Evolutionary conservation across 2,113 vertebrate genomes (phyloP), one percentile per base, ranked within the genome.

Genomic region (Leiothrix lutea): DNA sequence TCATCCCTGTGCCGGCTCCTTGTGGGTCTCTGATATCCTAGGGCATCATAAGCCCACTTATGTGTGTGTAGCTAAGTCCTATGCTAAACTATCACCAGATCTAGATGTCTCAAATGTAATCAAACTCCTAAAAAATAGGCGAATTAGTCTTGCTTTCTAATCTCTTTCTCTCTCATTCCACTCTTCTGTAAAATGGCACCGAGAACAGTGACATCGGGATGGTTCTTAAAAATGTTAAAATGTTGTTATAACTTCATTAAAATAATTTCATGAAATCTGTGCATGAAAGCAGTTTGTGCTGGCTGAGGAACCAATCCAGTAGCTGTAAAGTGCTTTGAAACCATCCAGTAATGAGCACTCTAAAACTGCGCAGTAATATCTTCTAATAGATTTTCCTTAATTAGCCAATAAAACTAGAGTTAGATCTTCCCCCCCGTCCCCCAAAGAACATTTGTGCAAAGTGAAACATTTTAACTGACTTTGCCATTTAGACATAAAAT

Each of bases 371-470:
- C 42, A 78, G 29, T 38, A 78, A n/a, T 92, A 60, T 60, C 31
- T 83, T 92, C 64, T 77, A 90, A 87, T 22, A 87, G 35, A 60
- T 74, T 80, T 96, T 78, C 71, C 79, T 64, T 86, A 93, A 96
- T 93, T 93, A 89, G 13, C 14, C 25, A 53, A 18, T 66, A 45
- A 88, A 95, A 61, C 17, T 40, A 64, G n/a, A 77, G 20, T 48
- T 88, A 24, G 31, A 57, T 56, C 22, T 77, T 73, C 16, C 29
- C 28, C 28, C 26, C 22, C 5, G 0, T 2, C 4, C 25, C 11
- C 3, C 10, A 54, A 65, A 56, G 75, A 92, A 38, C 35, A 58
- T 31, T 80, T 11, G 57, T 50, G 26, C 35, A 61, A 89, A 90
- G 22, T 56, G 67, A 71, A 95, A 67, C 14, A n/a, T 67, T 93